Conservation (phyloP, 2,888 invertebrate genomes). For the Patella pellucida region DNA sequence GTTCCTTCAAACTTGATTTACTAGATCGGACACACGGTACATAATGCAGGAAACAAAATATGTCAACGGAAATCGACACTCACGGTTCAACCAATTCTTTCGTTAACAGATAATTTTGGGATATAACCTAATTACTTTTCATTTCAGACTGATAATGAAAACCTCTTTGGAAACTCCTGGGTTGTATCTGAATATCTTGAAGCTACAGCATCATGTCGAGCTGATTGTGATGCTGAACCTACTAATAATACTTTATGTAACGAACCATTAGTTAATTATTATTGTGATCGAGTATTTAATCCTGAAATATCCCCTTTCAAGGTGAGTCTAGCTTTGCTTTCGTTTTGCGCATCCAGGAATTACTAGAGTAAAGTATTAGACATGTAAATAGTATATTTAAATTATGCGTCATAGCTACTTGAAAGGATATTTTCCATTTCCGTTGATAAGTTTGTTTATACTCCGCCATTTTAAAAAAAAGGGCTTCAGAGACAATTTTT, state of each 20-base stretch:
- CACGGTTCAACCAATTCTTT: no score
- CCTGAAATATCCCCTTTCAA: constrained; percentile 35
- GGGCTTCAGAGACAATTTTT: no score
- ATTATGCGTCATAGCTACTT: no score
- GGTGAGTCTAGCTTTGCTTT: constrained; percentile 27
- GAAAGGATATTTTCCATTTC: no score
- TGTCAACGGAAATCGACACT: background rate
- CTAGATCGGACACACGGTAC: no score
- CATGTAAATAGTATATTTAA: no score
- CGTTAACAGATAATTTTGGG: no score
- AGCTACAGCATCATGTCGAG: constrained; percentile 41
- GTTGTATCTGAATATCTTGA: constrained; percentile 28
- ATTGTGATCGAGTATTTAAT: constrained; percentile 44
- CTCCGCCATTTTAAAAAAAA: no score
- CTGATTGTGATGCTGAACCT: constrained; percentile 43
- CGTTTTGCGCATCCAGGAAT: no score
- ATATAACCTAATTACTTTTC: background rate
- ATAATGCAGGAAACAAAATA: background rate
- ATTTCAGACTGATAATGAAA: constrained; percentile 46
- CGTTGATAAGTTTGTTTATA: no score
- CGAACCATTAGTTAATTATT: constrained; percentile 26
- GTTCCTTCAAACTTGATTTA: no score
- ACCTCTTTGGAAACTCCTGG: constrained; percentile 60
- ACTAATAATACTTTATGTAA: constrained; percentile 20
- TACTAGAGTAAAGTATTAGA: no score